A percentile compares a stretch with the other conserved stretches of the same genome.
Evolutionary conservation across 2,797 vertebrate genomes (phyloP).

Genomic region (Sardinella longiceps): DNA sequence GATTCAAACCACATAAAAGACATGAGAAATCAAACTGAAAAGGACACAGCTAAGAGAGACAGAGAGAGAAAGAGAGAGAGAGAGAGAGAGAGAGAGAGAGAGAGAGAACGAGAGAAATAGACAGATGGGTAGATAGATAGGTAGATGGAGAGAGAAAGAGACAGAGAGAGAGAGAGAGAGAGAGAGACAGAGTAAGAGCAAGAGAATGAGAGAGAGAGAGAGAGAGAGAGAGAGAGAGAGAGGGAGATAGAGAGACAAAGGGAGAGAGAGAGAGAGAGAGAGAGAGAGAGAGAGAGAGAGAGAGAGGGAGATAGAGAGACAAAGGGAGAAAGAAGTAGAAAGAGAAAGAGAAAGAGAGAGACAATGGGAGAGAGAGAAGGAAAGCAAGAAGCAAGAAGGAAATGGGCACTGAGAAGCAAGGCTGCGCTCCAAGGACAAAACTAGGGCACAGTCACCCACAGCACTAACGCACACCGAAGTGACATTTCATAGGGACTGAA

Average conservation of each 20-base stretch:
- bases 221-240: background rate
- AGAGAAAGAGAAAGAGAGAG: background rate
- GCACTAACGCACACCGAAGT: constrained; percentile 16
- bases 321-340: background rate
- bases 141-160: too few species aligned
- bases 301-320: background rate
- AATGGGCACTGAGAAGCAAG: background rate
- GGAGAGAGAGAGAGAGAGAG: too few species aligned
- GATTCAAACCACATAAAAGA: background rate
- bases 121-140: too few species aligned
- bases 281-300: too few species aligned
- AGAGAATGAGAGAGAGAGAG: background rate
- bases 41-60: background rate
- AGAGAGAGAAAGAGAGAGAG: background rate
- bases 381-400: background rate
- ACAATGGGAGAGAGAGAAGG: background rate
- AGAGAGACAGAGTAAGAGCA: background rate
- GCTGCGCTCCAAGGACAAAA: background rate
- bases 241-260: too few species aligned
- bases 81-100: background rate
- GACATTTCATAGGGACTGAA: constrained; percentile 14
- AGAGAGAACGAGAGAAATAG: constrained; percentile 2
- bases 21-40: background rate
- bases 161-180: background rate
- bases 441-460: background rate